Percentiles rank a stretch among this genome's conserved stretches.
Evolutionary conservation across 2,888 invertebrate genomes (phyloP).

Genomic region (Lomographa bimaculata): DNA sequence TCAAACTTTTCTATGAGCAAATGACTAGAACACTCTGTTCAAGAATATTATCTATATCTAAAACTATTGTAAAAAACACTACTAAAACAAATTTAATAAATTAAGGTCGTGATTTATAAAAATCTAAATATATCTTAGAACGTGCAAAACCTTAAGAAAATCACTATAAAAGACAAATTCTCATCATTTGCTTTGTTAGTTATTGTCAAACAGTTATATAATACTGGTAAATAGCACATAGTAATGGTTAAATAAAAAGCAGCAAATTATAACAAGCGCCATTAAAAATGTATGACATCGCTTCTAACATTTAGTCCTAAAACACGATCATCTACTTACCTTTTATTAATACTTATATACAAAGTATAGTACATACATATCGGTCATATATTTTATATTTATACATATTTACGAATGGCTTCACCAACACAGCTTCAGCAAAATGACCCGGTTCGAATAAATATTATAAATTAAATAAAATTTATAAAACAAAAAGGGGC

Average conservation of each 20-base stretch:
- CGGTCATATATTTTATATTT: constrained; percentile 27
- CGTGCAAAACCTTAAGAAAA: constrained; percentile 22
- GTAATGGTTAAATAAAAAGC: constrained; percentile 56
- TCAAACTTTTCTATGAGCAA: constrained; percentile 36
- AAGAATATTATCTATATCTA: background rate
- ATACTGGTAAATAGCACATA: constrained; percentile 27
- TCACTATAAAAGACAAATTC: constrained; percentile 29
- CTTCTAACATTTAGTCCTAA: constrained; percentile 50
- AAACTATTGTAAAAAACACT: constrained; percentile 3
- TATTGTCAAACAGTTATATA: constrained; percentile 23
- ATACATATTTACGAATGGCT: constrained; percentile 22
- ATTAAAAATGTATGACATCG: constrained; percentile 47
- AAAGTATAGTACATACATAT: constrained; percentile 32
- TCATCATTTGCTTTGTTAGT: constrained; percentile 48
- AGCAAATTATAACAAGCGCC: constrained; percentile 70
- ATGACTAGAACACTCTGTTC: constrained; percentile 43
- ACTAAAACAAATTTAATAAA: constrained; percentile 6
- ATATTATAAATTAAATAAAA: constrained; percentile 19
- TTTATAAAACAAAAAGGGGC: constrained; percentile 20
- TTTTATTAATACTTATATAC: constrained; percentile 22
- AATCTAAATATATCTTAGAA: constrained; percentile 7
- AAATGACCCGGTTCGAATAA: constrained; percentile 35
- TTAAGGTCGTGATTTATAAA: constrained; percentile 2
- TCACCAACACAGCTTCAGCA: constrained; percentile 53
- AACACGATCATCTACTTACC: constrained; percentile 48